Evolutionary conservation across 2,113 vertebrate genomes (phyloP).

Genomic region (Callionymus lyra): DNA sequence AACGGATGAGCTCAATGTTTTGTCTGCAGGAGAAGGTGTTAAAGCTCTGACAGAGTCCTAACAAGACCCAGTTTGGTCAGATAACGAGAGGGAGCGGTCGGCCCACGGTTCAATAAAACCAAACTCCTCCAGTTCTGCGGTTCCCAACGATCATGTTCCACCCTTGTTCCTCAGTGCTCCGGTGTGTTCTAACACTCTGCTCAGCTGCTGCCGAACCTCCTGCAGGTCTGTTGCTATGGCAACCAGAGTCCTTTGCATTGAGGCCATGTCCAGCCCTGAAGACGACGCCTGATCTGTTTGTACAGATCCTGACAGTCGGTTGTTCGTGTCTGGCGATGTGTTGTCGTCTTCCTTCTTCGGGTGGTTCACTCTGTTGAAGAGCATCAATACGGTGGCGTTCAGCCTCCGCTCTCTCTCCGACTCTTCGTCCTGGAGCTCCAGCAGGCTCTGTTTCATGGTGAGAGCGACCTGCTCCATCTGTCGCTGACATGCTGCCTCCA

Average conservation of each 20-base stretch:
- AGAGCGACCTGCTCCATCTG: conserved; percentile 25
- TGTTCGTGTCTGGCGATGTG: no score
- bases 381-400: conserved; percentile 29
- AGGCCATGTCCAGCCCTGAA: conserved; percentile 6
- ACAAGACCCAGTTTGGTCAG: conserved; percentile 24
- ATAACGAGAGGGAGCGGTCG: conserved; percentile 29
- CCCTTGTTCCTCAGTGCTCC: conserved; percentile 21
- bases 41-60: no score
- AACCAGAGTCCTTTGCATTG: conserved; percentile 41
- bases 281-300: conserved; percentile 26
- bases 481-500: conserved; percentile 35
- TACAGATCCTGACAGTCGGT: neutral
- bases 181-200: conserved; percentile 26
- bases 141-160: conserved; percentile 23
- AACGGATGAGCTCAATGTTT: no score
- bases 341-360: conserved; percentile 7
- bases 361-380: conserved; percentile 19
- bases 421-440: conserved; percentile 29
- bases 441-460: conserved; percentile 20
- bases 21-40: no score
- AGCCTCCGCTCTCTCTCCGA: conserved; percentile 40
- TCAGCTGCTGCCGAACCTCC: conserved; percentile 47
- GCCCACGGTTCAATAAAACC: conserved; percentile 5
- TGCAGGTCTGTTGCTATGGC: conserved; percentile 48
- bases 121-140: conserved; percentile 4